Conservation (phyloP, 2,888 invertebrate genomes). For the Phortica magna region DNA sequence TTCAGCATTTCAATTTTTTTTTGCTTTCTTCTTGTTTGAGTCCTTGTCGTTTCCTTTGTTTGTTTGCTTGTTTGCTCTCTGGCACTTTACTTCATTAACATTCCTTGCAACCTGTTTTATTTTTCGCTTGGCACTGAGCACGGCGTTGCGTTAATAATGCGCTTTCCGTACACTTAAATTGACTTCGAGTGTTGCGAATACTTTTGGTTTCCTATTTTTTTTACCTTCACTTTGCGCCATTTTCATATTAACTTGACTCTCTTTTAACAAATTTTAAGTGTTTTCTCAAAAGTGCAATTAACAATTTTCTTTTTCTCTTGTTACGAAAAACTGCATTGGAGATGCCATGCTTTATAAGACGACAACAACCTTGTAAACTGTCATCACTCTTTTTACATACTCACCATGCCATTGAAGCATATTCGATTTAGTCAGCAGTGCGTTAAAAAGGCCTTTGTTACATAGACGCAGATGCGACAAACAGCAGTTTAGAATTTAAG, state of each 20-base stretch:
- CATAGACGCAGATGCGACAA: no score
- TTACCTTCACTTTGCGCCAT: background rate
- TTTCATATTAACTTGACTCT: background rate
- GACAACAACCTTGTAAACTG: background rate
- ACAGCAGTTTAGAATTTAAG: no score
- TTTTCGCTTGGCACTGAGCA: background rate
- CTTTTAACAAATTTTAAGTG: background rate
- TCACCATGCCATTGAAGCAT: no score
- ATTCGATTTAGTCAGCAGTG: no score
- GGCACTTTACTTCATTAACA: slow-evolving; percentile 65
- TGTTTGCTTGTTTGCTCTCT: slow-evolving; percentile 7
- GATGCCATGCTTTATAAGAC: slow-evolving; percentile 65
- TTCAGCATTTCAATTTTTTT: slow-evolving; percentile 32
- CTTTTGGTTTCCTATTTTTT: background rate
- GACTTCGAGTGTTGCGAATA: slow-evolving; percentile 16
- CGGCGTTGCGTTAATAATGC: slow-evolving; percentile 12
- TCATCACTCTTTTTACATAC: no score
- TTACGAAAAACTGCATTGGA: slow-evolving; percentile 63
- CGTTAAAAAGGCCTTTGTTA: no score
- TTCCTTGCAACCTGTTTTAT: slow-evolving; percentile 39
- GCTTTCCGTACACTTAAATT: background rate
- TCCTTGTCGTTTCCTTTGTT: slow-evolving; percentile 1
- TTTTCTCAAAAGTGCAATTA: background rate
- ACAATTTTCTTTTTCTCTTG: background rate
- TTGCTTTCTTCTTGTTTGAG: slow-evolving; percentile 33